Base-by-base conservation (phyloP, 2,888 invertebrate genomes). In the Microdon myrmicae region DNA sequence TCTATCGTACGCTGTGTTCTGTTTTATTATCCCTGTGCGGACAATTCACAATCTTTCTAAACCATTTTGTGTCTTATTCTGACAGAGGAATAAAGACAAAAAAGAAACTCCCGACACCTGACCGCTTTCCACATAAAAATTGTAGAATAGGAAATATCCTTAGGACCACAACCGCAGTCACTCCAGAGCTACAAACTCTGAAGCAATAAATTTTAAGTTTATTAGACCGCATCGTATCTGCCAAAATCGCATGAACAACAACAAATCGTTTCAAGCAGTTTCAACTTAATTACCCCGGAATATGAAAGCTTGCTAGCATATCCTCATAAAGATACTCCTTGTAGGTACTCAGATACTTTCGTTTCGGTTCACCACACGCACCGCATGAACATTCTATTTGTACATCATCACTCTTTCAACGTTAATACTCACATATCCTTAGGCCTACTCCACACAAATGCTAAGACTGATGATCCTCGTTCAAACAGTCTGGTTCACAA, bases 251-350 rank as follows among this genome's bases (percentile, higher is more conserved):
- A n/a, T n/a, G n/a, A n/a, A n/a, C n/a, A n/a, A n/a, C n/a, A n/a
- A n/a, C n/a, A n/a, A n/a, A n/a, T n/a, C n/a, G n/a, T n/a, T n/a
- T 45, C 20, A 39, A 41, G 31, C 37, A 20, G 39, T 29, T 48
- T 6, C 43, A 31, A 35, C 38, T 56, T 49, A 49, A 61, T 61
- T 49, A 56, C 43, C 28, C 56, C 39, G 32, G 41, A 61, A 56
- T 55, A 61, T 49, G 38, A 61, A 23, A 28, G 28, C 26, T 34
- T 19, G 5, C 49, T n/a, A n/a, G n/a, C n/a, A n/a, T n/a, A n/a
- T n/a, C n/a, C n/a, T 34, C 39, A 49, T 55, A 55, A 48, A 37
- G 54, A 56, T 41, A 39, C 56, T 44, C 39, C 23, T 4, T 22
- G 19, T 23, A 53, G 53, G 45, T 56, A 49, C 23, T 34, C 48